A percentile compares a stretch with the other conserved stretches of the same genome.
Evolutionary conservation across 2,888 invertebrate species (phyloP).

Genomic region (Gryllus longicercus): DNA sequence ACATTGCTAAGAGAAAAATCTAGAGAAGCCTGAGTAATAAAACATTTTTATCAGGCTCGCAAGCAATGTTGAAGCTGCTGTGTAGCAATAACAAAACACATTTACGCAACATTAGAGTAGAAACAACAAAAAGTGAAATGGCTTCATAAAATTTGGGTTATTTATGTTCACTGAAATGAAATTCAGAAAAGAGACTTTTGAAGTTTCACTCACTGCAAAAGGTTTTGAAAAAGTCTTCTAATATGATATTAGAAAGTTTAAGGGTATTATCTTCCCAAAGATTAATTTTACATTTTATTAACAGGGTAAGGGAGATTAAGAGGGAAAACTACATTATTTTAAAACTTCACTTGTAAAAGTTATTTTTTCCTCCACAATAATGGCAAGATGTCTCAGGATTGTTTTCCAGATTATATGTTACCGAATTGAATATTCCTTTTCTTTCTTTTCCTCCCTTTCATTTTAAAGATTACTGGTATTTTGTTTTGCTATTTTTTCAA

Average conservation of each 20-base stretch:
- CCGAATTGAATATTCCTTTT: too few species aligned
- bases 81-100: neutral
- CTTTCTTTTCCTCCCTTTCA: too few species aligned
- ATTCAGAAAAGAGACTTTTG: neutral
- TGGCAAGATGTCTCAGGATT: constrained; percentile 3
- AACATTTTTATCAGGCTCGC: neutral
- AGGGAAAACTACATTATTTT: neutral
- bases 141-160: neutral
- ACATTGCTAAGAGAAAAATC: neutral
- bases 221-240: neutral
- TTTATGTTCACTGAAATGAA: neutral
- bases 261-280: neutral
- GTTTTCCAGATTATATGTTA: neutral
- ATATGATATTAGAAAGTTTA: neutral
- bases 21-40: neutral
- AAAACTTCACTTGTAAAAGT: neutral
- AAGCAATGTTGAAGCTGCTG: neutral
- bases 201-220: neutral
- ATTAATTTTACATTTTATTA: neutral
- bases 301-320: neutral
- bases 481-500: too few species aligned
- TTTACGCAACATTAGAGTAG: neutral
- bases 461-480: too few species aligned
- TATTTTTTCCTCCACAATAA: neutral
- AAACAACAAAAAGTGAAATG: neutral